phyloP scores from a whole-genome alignment of 2,113 vertebrate species.

The Callaeas wilsoni region DNA sequence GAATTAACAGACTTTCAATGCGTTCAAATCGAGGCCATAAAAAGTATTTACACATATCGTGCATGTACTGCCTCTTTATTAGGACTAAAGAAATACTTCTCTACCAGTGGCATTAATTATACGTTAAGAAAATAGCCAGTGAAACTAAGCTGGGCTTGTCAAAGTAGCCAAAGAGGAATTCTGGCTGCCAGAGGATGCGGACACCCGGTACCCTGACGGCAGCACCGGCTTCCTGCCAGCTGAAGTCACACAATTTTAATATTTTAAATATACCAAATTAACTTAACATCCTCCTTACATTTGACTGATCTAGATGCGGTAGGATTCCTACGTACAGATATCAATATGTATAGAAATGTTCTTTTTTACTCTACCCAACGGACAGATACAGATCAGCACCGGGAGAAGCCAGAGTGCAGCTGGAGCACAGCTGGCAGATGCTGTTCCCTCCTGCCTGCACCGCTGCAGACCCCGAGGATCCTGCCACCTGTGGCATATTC shows the following conservation, averaged over 20 bases:
- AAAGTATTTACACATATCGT: not conserved
- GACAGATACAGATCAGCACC: not conserved
- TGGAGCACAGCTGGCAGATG: not conserved
- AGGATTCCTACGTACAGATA: not conserved
- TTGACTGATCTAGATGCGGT: not conserved
- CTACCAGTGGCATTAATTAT: not conserved
- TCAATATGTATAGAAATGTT: not conserved
- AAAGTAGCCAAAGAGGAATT: not conserved
- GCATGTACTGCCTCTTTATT: not conserved
- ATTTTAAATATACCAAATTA: not conserved
- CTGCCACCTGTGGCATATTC: rapidly evolving
- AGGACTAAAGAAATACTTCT: not conserved
- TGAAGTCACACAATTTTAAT: not conserved
- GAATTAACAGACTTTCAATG: not conserved
- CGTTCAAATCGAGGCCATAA: not conserved
- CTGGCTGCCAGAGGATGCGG: not conserved
- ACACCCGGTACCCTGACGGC: not conserved
- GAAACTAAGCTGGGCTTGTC: not conserved
- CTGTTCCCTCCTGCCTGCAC: not conserved
- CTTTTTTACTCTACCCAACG: rapidly evolving
- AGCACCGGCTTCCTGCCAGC: not conserved
- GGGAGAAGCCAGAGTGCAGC: not conserved
- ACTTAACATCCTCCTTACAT: not conserved
- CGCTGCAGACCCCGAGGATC: not conserved
- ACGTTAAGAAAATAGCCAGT: not conserved